Percentiles rank a stretch among this genome's conserved stretches.
Conservation (phyloP, 2,888 invertebrate genomes). For the Halictus quadricinctus region DNA sequence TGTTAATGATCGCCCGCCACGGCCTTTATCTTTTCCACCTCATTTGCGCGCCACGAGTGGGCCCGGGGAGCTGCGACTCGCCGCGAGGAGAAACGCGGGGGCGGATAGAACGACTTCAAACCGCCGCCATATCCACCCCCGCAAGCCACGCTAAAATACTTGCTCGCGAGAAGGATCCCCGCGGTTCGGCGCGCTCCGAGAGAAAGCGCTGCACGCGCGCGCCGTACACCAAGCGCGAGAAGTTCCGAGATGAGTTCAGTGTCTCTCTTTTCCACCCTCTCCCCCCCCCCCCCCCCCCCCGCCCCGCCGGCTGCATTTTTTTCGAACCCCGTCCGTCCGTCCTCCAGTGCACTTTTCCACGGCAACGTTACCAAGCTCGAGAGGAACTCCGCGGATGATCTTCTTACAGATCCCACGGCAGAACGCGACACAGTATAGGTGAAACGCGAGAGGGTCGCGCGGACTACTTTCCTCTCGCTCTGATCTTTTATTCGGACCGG, state of each 20-base stretch:
- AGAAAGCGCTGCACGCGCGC: constrained; percentile 38
- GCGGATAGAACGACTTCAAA: constrained; percentile 37
- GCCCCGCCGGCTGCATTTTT: constrained; percentile 14
- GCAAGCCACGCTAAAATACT: constrained; percentile 59
- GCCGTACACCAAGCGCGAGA: constrained; percentile 46
- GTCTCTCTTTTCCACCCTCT: constrained; percentile 25
- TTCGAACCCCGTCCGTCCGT: not conserved
- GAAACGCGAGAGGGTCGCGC: constrained; percentile 30
- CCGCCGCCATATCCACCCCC: constrained; percentile 11
- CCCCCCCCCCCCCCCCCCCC: too few species aligned
- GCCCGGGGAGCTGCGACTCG: constrained; percentile 66
- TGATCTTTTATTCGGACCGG: constrained; percentile 18
- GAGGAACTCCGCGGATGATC: constrained; percentile 49
- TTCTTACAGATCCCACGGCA: constrained; percentile 43
- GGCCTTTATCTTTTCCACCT: constrained; percentile 82
- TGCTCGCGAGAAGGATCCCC: constrained; percentile 52
- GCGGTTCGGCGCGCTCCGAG: constrained; percentile 18
- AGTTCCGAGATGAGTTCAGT: constrained; percentile 56
- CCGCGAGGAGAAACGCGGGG: constrained; percentile 28
- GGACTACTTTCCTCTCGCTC: constrained; percentile 5
- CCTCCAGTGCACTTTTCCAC: constrained; percentile 8
- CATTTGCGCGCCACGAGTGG: constrained; percentile 80
- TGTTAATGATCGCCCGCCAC: constrained; percentile 82
- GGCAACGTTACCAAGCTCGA: constrained; percentile 44
- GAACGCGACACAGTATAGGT: constrained; percentile 7